phyloP scores from a whole-genome alignment of 2,113 vertebrate genomes.

The Asarcornis scutulata region DNA sequence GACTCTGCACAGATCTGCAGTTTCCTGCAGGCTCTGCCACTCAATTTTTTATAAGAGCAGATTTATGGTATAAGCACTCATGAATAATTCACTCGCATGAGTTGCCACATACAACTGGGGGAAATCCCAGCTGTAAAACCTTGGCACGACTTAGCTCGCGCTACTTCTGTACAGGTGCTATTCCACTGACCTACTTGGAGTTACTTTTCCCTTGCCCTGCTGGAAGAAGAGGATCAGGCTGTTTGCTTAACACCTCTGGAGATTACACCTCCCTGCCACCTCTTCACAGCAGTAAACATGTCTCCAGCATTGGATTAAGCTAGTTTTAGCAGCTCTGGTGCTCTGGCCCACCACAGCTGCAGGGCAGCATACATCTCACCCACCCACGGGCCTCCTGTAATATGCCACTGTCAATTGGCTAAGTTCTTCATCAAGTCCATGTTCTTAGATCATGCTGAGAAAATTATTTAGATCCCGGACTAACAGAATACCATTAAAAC shows the following conservation, averaged over 20 bases:
- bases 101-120: constrained; percentile 17
- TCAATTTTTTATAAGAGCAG: constrained; percentile 24
- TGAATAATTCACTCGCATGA: constrained; percentile 51
- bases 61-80: constrained; percentile 34
- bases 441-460: not conserved
- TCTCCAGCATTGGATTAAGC: not conserved
- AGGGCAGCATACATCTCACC: not conserved
- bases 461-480: not conserved
- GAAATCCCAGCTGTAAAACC: constrained; percentile 52
- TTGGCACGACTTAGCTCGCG: constrained; percentile 7
- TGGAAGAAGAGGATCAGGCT: not conserved
- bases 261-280: not conserved
- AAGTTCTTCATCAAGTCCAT: not conserved
- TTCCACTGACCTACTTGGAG: constrained; percentile 57
- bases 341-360: not conserved
- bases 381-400: not conserved
- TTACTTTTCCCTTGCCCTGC: not conserved
- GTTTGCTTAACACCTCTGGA: not conserved
- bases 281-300: not conserved
- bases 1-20: not conserved
- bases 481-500: not conserved
- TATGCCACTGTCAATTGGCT: not conserved
- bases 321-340: not conserved
- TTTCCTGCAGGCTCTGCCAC: constrained; percentile 32
- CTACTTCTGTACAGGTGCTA: constrained; percentile 49